Conservation (phyloP, 2,797 vertebrate species). For the Nannoperca obscura region DNA sequence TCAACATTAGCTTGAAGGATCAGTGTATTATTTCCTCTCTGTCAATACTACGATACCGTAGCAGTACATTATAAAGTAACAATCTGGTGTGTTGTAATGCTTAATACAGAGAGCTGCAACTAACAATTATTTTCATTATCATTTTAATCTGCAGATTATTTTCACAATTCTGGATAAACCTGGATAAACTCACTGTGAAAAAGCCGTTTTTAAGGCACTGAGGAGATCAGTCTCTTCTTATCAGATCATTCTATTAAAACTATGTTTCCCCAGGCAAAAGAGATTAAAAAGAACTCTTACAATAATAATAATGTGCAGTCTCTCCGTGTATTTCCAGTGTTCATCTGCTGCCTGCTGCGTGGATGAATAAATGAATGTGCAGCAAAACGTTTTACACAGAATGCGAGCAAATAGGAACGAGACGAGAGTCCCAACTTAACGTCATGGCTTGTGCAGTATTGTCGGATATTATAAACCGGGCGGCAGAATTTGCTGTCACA, state of each 20-base stretch:
- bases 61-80: background rate
- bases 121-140: background rate
- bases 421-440: background rate
- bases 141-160: background rate
- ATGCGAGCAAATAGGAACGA: background rate
- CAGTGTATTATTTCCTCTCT: slow-evolving; percentile 20
- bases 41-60: background rate
- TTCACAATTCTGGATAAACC: too few species aligned
- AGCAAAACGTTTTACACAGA: background rate
- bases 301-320: background rate
- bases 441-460: background rate
- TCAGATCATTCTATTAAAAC: too few species aligned
- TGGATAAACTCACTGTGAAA: too few species aligned
- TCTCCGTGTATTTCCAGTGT: background rate
- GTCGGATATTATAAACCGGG: background rate
- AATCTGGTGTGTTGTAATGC: background rate
- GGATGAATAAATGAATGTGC: background rate
- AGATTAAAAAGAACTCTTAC: too few species aligned
- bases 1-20: slow-evolving; percentile 36
- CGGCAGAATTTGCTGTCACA: background rate
- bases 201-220: too few species aligned
- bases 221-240: too few species aligned
- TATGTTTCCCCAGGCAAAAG: too few species aligned
- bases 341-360: background rate
- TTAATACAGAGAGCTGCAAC: background rate